Conservation (phyloP, 2,113 vertebrate genomes). For the Bos javanicus region DNA sequence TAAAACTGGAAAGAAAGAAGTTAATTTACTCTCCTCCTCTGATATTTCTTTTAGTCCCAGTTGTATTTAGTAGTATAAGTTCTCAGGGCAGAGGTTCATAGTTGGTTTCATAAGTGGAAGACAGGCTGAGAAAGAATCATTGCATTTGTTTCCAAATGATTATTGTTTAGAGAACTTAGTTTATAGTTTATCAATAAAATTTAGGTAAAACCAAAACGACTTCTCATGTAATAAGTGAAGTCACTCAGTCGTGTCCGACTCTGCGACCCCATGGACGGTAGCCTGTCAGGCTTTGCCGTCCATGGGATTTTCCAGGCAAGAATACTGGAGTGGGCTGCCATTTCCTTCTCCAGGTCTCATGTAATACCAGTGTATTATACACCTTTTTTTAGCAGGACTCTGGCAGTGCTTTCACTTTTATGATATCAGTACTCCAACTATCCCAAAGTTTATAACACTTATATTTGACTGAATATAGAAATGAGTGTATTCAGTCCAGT, state of each 20-base stretch:
- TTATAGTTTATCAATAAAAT: background rate
- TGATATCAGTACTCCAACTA: background rate
- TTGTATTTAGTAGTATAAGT: accelerated
- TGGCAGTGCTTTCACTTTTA: background rate
- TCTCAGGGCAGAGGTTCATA: background rate
- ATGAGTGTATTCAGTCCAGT: background rate
- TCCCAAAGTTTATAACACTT: background rate
- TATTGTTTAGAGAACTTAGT: background rate
- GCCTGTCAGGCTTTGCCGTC: no score
- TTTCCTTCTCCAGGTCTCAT: background rate
- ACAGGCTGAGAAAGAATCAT: background rate
- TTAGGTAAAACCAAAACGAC: background rate
- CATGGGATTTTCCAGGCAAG: no score
- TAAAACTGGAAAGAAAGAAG: background rate
- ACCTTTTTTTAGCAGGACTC: background rate
- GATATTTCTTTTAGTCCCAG: background rate
- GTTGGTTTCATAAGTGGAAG: background rate
- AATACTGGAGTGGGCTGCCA: no score
- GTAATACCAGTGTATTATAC: background rate
- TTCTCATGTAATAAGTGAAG: background rate
- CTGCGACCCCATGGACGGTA: no score
- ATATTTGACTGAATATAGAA: background rate
- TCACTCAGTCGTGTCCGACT: no score
- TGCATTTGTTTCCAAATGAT: background rate
- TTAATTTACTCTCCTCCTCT: background rate